Conservation (phyloP, 2,113 vertebrate genomes). For the Porphyrio hochstetteri region DNA sequence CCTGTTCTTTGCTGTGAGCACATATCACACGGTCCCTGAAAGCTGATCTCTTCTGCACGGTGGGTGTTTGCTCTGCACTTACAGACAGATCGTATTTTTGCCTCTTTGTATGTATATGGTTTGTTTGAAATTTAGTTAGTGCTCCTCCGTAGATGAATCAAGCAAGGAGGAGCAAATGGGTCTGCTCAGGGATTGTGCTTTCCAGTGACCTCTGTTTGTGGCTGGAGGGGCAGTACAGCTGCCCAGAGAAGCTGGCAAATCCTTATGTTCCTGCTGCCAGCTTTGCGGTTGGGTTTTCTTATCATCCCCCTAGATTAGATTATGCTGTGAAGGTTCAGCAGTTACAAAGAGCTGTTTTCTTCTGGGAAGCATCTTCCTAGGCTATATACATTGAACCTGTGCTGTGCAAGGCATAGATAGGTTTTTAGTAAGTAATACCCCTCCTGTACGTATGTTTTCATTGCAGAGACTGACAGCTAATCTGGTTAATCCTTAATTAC, state of each 20-base stretch:
- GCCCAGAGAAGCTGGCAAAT: background rate
- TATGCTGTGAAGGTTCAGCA: background rate
- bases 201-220: background rate
- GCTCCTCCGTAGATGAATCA: background rate
- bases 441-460: background rate
- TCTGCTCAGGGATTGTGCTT: background rate
- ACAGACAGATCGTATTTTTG: background rate
- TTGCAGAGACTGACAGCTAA: background rate
- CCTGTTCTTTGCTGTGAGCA: background rate
- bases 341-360: background rate
- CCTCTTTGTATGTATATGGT: background rate
- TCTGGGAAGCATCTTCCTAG: background rate
- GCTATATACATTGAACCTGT: background rate
- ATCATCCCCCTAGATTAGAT: background rate
- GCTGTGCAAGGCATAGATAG: background rate
- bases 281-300: background rate
- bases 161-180: background rate
- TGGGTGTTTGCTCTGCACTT: background rate
- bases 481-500: background rate
- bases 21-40: background rate
- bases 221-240: background rate
- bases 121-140: background rate
- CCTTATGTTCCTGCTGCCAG: background rate
- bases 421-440: background rate
- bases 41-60: background rate